A percentile compares a stretch with the other conserved stretches of the same genome.
Conservation (phyloP, 2,797 vertebrate genomes). For the Hyperoplus immaculatus region DNA sequence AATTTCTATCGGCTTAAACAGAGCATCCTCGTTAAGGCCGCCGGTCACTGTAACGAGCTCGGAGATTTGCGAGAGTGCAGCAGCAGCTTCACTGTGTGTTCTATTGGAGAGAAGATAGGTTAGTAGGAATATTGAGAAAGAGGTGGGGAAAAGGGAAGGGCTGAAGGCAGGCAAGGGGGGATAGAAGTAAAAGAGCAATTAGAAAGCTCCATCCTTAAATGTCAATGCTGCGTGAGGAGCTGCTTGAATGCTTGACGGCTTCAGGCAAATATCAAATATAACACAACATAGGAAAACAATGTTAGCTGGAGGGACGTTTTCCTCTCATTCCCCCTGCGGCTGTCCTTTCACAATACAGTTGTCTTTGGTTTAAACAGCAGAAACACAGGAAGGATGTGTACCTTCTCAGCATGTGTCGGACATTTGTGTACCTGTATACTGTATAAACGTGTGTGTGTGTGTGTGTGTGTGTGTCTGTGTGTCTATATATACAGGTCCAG, state of each 20-base stretch:
- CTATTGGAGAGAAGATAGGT: conserved; percentile 6
- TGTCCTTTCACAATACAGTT: conserved; percentile 43
- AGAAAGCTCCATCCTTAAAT: conserved; percentile 56
- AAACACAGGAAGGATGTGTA: conserved; percentile 36
- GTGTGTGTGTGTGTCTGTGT: conserved; percentile 18
- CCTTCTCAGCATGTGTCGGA: conserved; percentile 3
- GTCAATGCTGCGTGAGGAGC: conserved; percentile 52
- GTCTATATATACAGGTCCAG: conserved; percentile 85
- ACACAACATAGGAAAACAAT: conserved; percentile 35
- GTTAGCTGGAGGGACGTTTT: conserved; percentile 42
- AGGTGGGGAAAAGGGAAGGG: background rate
- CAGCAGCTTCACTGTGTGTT: conserved; percentile 1
- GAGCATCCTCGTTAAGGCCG: conserved; percentile 64
- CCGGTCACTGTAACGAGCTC: conserved; percentile 69
- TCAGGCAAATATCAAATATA: conserved; percentile 65
- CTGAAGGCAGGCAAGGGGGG: conserved; percentile 11
- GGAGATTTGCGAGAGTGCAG: conserved; percentile 55
- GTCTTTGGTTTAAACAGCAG: conserved; percentile 44
- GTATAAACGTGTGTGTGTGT: conserved; percentile 17
- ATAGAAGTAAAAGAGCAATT: conserved; percentile 44
- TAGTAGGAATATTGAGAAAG: conserved; percentile 45
- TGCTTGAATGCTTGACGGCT: conserved; percentile 57
- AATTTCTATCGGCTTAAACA: conserved; percentile 70
- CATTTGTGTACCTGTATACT: no score
- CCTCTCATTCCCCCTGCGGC: conserved; percentile 15